Evolutionary conservation across 2,797 vertebrate species (phyloP).

Genomic region (Sebastes jordani): DNA sequence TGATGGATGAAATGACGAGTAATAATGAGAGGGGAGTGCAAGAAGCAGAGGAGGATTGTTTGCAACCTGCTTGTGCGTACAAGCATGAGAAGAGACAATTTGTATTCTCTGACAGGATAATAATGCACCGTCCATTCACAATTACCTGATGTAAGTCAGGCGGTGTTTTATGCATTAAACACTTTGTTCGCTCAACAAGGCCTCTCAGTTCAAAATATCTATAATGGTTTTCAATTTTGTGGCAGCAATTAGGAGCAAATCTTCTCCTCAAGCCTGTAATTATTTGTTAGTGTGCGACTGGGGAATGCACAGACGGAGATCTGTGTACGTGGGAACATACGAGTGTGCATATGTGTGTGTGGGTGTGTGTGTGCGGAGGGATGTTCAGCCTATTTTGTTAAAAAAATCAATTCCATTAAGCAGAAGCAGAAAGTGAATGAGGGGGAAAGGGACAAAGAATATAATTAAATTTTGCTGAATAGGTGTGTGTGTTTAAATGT

Average conservation of each 20-base stretch:
- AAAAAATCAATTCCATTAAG: slow-evolving; percentile 35
- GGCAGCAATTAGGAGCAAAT: slow-evolving; percentile 34
- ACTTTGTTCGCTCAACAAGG: slow-evolving; percentile 37
- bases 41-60: neutral
- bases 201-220: slow-evolving; percentile 17
- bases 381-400: slow-evolving; percentile 4
- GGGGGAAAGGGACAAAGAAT: neutral
- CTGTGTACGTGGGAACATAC: neutral
- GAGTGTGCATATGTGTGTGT: neutral
- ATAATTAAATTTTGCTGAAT: slow-evolving; percentile 14
- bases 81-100: neutral
- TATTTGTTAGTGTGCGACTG: slow-evolving; percentile 35
- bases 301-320: slow-evolving; percentile 11
- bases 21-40: neutral
- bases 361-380: neutral
- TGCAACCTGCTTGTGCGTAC: neutral
- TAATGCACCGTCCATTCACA: slow-evolving; percentile 1
- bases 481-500: neutral
- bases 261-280: slow-evolving; percentile 41
- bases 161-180: slow-evolving; percentile 27
- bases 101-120: neutral
- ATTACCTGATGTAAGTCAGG: slow-evolving; percentile 11
- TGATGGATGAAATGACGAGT: neutral
- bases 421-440: slow-evolving; percentile 7
- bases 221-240: slow-evolving; percentile 24